Base-by-base conservation (phyloP, 2,113 vertebrate species). In the Piliocolobus tephrosceles region DNA sequence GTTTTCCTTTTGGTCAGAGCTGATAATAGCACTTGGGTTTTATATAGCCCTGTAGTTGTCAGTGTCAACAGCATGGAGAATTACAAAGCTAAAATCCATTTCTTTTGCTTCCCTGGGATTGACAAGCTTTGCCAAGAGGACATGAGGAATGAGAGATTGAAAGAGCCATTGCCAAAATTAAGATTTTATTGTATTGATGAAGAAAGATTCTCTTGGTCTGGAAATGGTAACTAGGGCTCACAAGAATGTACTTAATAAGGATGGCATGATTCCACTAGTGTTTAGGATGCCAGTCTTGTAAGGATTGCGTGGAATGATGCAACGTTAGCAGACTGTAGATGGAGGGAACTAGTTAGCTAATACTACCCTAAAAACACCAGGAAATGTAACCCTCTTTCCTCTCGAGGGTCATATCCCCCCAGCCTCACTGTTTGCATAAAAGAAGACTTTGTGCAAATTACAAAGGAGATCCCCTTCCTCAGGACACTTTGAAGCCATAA, bases 1-100 rank as follows among this genome's bases (percentile, higher is more conserved):
- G 30, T 35, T 95, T 96, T 85, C 83, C 79, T 95, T 88, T 86
- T 2, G 1, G 66, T 88, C 84, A 85, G 83, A 87, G 75, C 90
- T 93, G 64, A 87, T 93, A 90, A 96, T 70, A 92, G 97, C 80
- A 17, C 50, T 80, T 27, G n/a, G 52, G 73, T 73, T 95, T 91
- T 76, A 92, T 50, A 84, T 14, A 80, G 90, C 35, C 57, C 45
- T 43, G 3, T 40, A 38, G 50, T 50, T 47, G 17, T 92, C 43
- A 61, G 6, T 83, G 25, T 90, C 20, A 30, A 84, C 43, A 88
- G 81, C 45, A 5, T 32, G 87, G 45, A 64, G 50, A 81, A 76
- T n/a, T 58, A 43, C 2, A 78, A 68, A 94, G 80, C 68, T 64
- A 61, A 83, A 87, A 66, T 61, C 55, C 47, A 23, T 64, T 84